These are phyloP conservation scores for Procambarus virginalis DNA, from an alignment of 1,140 invertebrate genomes.

Conservation along the genomic window DNA sequence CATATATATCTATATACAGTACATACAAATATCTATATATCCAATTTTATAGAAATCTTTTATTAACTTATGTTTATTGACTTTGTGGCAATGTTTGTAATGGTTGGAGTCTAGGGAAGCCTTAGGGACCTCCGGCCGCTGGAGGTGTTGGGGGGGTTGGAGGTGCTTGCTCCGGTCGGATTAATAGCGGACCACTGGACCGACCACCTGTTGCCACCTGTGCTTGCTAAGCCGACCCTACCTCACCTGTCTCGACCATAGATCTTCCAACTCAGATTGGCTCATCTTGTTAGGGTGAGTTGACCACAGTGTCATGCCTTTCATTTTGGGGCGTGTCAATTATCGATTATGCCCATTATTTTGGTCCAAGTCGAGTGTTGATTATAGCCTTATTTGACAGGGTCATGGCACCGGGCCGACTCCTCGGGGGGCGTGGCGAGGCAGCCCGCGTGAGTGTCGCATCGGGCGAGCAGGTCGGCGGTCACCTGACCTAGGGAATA, in stretches of 20 bases:
- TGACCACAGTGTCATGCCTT: no score
- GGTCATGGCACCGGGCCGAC: background rate
- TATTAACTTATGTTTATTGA: slow-evolving; percentile 3
- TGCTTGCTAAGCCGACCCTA: background rate
- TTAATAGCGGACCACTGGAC: background rate
- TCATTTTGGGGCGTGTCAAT: no score
- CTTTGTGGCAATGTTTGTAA: background rate
- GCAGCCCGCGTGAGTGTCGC: no score
- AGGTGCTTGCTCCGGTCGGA: background rate
- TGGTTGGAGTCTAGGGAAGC: background rate
- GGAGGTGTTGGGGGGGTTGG: no score
- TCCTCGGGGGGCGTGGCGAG: background rate
- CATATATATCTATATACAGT: background rate
- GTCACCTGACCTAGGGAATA: background rate
- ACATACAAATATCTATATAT: slow-evolving; percentile 2
- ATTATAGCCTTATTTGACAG: no score
- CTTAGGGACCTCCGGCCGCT: background rate
- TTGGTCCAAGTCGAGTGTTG: no score
- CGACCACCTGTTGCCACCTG: background rate
- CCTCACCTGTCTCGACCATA: background rate
- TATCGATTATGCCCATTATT: no score
- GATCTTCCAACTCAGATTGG: no score
- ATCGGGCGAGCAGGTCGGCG: background rate
- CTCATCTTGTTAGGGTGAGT: no score
- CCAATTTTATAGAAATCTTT: background rate